Evolutionary conservation across 2,113 vertebrate genomes (phyloP).

Genomic region (Sphaerodactylus townsendi): DNA sequence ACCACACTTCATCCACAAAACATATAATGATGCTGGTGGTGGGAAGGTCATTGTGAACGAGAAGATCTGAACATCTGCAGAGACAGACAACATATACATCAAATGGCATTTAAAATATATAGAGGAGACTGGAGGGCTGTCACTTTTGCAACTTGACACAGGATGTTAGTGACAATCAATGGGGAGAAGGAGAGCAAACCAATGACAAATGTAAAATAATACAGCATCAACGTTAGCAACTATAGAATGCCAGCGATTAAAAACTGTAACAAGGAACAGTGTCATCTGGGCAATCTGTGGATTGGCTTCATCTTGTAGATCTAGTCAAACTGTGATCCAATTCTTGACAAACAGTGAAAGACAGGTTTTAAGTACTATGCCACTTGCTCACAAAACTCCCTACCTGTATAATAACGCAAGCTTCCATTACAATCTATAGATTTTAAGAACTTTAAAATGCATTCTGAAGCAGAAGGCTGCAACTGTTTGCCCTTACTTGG

Average conservation of each 20-base stretch:
- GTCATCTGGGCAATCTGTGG: background rate
- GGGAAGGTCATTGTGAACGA: constrained; percentile 86
- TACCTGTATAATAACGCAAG: background rate
- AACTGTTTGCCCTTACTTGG: too few relatives aligned
- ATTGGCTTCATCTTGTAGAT: background rate
- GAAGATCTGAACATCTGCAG: constrained; percentile 82
- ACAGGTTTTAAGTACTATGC: background rate
- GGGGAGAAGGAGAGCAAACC: fast-evolving
- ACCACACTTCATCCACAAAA: constrained; percentile 98
- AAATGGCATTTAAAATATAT: background rate
- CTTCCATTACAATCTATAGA: background rate
- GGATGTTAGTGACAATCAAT: background rate
- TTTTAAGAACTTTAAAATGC: too few relatives aligned
- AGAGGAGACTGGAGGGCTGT: background rate
- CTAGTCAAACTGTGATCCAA: background rate
- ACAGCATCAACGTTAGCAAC: fast-evolving
- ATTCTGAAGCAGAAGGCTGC: too few relatives aligned
- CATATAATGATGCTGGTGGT: constrained; percentile 94
- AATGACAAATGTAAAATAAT: background rate
- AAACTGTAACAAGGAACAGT: background rate
- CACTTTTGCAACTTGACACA: background rate
- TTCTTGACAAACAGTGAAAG: background rate
- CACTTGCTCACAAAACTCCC: background rate
- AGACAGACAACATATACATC: background rate
- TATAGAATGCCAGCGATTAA: background rate